phyloP scores from a whole-genome alignment of 2,113 vertebrate species.

The Pachycephala philippinensis region DNA sequence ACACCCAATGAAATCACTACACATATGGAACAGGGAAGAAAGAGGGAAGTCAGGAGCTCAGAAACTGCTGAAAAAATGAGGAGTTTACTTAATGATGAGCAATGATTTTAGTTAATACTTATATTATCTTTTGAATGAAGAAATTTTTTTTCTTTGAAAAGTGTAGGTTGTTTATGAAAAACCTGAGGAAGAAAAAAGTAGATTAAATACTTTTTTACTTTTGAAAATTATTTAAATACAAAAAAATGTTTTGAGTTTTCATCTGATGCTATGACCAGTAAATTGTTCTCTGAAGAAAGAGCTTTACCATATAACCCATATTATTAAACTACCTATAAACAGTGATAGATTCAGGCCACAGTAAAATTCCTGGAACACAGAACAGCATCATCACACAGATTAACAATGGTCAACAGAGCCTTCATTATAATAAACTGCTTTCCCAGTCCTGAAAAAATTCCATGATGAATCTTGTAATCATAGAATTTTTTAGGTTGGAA shows the following conservation, averaged over 20 bases:
- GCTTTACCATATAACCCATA: not conserved
- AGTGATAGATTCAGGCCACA: not conserved
- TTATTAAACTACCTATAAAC: not conserved
- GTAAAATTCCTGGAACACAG: not conserved
- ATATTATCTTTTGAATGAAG: not conserved
- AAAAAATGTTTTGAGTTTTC: not conserved
- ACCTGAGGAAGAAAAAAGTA: not conserved
- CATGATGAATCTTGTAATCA: not conserved
- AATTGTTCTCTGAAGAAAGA: not conserved
- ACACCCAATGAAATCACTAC: not conserved
- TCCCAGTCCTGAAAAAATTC: not conserved
- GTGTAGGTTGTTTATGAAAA: accelerated
- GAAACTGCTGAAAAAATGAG: not conserved
- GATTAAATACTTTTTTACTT: not conserved
- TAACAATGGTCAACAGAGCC: not conserved
- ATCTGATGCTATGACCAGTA: not conserved
- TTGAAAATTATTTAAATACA: not conserved
- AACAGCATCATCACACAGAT: not conserved
- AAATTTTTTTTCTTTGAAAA: not conserved
- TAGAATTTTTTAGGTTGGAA: not conserved
- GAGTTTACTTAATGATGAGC: not conserved
- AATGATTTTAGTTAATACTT: not conserved
- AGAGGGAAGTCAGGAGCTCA: not conserved
- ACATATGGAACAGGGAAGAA: not conserved
- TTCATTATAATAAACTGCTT: not conserved